Base-by-base conservation (phyloP, 2,797 vertebrate genomes). In the Yasuhikotakia modesta region DNA sequence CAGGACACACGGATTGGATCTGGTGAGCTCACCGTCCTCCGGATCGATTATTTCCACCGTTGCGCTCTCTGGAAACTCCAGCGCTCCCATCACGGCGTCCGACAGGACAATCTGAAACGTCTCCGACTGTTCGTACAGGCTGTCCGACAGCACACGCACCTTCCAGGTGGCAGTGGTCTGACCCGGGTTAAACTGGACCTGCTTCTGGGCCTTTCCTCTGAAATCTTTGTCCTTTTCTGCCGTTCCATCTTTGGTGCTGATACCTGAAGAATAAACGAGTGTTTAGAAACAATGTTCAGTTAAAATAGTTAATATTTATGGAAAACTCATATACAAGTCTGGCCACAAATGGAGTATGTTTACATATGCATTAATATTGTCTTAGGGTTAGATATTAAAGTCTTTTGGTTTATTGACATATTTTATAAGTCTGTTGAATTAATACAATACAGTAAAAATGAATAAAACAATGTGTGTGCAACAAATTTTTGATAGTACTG, bases 181-280 rank as follows among this genome's bases (percentile, higher is more conserved):
- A 67, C 94, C 94, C 0, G 94, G 94, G 85, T 95, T 95, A 86
- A 95, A 95, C 83, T 95, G 94, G 69, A 95, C 94, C 70, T 95
- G 94, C 35, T 90, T 94, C 86, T 95, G 94, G 0, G 93, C 91
- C 85, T 94, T 95, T 48, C 93, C 93, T 86, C 88, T 90, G 82
- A 95, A 95, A 83, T 95, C 94, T 82, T 89, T 92, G 79, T 95
- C 94, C 82, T 90, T 93, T 81, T 88, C 87, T 27, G 94, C 94
- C 0, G 93, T 93, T 24, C 91, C 93, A 64, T 95, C 94, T 78
- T 78, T 89, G 1, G 94, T 94, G 80, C 91, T 85, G 70, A 95
- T 95, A 86, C 94, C 94, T 95, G 78, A 22, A 77, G 13, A 67
- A 10, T 7, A 71, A 0, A 39, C 30, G 43, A 12, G 13, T 21